Evolutionary conservation across 2,888 invertebrate genomes (phyloP), one percentile per base, ranked within the genome.

Genomic region (Eubasilissa splendida): DNA sequence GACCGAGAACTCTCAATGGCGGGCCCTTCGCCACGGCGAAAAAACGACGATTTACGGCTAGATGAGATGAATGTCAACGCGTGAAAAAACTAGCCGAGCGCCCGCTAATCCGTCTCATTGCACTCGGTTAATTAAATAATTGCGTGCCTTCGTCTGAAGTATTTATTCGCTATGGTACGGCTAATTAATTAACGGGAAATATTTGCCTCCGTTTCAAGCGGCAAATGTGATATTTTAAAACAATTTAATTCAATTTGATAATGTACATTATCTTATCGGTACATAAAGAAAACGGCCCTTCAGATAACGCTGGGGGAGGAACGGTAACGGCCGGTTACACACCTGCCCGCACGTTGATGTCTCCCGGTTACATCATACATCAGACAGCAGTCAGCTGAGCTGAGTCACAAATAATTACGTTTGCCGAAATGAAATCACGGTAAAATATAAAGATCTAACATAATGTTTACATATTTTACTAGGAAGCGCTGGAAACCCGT

Each of bases 321-420:
- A n/a, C 9, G 60, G 60, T 8, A 33, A 12, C 10, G 11, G 56
- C 42, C 71, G 71, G 71, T 71, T 71, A 53, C 71, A 22, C n/a
- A 59, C n/a, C 14, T 70, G 31, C 56, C 82, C 82, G 79, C 54
- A 79, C 82, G 82, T 82, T 77, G 82, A 82, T 82, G 66, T 82
- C 79, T 79, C 79, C 71, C 60, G 50, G 76, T 81, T 81, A 79
- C 81, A 76, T 81, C 82, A 82, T 77, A 56, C 81, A 76, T 81
- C 82, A 82, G 74, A 56, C 76, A 58, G 60, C 70, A 52, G 54
- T 42, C 71, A 33, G 50, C 60, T 77, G 65, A 77, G 50, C 60
- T 77, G 65, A 77, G 22, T 70, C 56, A 68, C 10, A 74, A 71
- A 31, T 71, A 22, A 71, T 58, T 74, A 74, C 63, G 31, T 63